Percentiles rank a stretch among this genome's conserved stretches.
Evolutionary conservation across 2,888 invertebrate genomes (phyloP).

Genomic region (Dicycla oo): DNA sequence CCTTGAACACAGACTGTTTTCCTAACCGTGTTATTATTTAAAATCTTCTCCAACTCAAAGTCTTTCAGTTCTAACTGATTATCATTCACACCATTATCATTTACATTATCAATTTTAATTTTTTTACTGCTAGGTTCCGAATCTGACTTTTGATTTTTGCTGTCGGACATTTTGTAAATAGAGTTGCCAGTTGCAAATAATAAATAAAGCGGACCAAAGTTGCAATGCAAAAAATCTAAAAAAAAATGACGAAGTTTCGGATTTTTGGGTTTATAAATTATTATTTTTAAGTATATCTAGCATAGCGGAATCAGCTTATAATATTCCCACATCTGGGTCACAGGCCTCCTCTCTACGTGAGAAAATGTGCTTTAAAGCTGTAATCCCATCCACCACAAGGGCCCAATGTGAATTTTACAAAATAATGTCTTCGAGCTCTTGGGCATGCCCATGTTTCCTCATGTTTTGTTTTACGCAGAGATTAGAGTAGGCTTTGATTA

Average conservation of each 20-base stretch:
- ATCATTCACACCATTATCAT: conserved; percentile 79
- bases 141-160: conserved; percentile 79
- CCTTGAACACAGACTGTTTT: conserved; percentile 94
- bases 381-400: no score
- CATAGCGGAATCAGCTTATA: no score
- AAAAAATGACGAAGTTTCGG: not conserved
- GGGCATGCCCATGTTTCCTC: no score
- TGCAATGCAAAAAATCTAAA: not conserved
- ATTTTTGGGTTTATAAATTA: no score
- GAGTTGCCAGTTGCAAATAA: conserved; percentile 70
- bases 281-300: not conserved
- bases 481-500: no score
- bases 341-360: no score
- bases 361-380: no score
- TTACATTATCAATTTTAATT: conserved; percentile 83
- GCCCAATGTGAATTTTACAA: no score
- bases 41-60: conserved; percentile 92
- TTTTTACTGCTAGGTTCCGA: conserved; percentile 81
- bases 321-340: no score
- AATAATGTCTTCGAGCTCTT: no score
- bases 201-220: conserved; percentile 5
- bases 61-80: conserved; percentile 89
- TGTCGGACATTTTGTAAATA: conserved; percentile 86
- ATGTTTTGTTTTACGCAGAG: no score
- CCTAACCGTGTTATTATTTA: conserved; percentile 93